Conservation (phyloP, 2,113 vertebrate genomes). For the Ochotona princeps region DNA sequence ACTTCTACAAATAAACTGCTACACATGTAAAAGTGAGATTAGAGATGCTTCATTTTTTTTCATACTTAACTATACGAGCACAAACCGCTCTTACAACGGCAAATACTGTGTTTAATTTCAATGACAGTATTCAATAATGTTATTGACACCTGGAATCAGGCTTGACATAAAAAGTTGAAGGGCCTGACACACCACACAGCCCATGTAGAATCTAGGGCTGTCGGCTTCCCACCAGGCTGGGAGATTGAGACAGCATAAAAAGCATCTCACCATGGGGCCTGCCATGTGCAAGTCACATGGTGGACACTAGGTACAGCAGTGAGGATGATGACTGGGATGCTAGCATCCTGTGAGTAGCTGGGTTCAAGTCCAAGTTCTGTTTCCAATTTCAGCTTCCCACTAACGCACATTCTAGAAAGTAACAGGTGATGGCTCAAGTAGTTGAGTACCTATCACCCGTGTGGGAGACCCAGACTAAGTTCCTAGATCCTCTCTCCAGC, state of each 20-base stretch:
- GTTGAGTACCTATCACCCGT: too few relatives aligned
- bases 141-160: neutral
- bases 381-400: too few relatives aligned
- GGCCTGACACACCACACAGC: rapidly evolving
- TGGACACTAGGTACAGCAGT: too few relatives aligned
- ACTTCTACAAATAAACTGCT: slow-evolving; percentile 15
- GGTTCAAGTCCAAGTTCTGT: too few relatives aligned
- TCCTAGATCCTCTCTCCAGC: too few relatives aligned
- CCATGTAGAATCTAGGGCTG: too few relatives aligned
- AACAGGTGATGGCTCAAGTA: too few relatives aligned
- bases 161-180: neutral
- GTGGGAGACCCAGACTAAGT: too few relatives aligned
- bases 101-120: neutral
- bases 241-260: neutral
- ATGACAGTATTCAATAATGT: neutral
- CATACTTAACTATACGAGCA: neutral
- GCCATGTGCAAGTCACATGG: neutral
- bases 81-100: neutral
- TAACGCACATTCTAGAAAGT: too few relatives aligned
- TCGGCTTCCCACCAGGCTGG: neutral
- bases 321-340: too few relatives aligned
- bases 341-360: too few relatives aligned
- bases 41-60: neutral
- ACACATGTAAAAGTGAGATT: neutral
- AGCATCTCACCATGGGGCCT: neutral